Evolutionary conservation across 1,140 invertebrate species (phyloP), one percentile per base, ranked within the genome.

Genomic region (Bombus confusus): DNA sequence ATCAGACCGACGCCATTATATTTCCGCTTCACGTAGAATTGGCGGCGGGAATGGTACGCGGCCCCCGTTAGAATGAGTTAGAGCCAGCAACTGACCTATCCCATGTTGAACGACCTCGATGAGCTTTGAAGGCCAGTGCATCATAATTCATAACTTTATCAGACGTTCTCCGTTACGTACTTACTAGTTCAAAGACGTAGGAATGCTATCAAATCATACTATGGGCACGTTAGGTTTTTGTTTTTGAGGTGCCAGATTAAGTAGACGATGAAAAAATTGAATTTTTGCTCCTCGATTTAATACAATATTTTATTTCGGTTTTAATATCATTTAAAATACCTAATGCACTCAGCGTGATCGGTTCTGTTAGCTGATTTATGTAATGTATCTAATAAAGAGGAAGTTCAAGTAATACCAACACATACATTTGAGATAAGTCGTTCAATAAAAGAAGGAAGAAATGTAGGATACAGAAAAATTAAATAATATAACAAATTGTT

Each of bases 101-200:
- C 80, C 69, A 59, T 82, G 57, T 75, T 37, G 57, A 75, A 82
- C 80, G 80, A 82, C 69, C 71, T 82, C 80, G 80, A 64, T 71
- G 80, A 64, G 57, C 52, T 73, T 64, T 57, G 80, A 82, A 82
- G 71, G 71, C 80, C 80, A 82, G 75, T 74, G 80, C 43, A 82
- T 76, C 47, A 34, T 80, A 72, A 78, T 80, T 85, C 68, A 85
- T 85, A 85, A 85, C 66, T 85, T 85, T 85, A 80, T 85, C 83
- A 72, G 76, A 79, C 76, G 73, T 77, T 77, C 34, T n/a, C 28
- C 2, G 69, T n/a, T 64, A 37, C 25, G 25, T 41, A 6, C 10
- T 43, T 76, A 41, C 41, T 59, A 37, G n/a, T 10, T n/a, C 57
- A 34, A 43, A 39, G 68, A 39, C 31, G 25, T 31, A 22, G 37